These are phyloP conservation scores for Brachyhypopomus gauderio DNA, from an alignment of 2,113 vertebrate species.

Conservation along the genomic window DNA sequence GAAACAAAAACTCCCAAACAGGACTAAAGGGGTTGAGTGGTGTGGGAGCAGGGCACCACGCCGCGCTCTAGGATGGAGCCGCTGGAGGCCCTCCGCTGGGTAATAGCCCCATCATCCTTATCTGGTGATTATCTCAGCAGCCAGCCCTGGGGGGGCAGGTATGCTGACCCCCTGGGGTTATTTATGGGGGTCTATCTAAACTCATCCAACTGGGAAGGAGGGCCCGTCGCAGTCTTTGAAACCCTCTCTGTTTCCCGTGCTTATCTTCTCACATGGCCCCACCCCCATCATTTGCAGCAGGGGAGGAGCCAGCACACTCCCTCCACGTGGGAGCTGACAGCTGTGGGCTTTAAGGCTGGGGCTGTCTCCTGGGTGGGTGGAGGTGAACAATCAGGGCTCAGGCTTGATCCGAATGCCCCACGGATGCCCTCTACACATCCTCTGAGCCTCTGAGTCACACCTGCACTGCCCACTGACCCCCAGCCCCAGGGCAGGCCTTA, in stretches of 20 bases:
- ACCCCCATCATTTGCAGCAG: background rate
- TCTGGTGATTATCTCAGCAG: conserved; percentile 43
- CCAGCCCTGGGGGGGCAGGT: conserved; percentile 33
- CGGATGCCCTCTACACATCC: conserved; percentile 30
- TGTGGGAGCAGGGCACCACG: background rate
- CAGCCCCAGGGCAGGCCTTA: conserved; percentile 3
- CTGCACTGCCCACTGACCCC: background rate
- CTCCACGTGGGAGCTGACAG: background rate
- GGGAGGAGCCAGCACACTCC: conserved; percentile 11
- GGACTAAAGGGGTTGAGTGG: background rate
- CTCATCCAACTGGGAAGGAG: conserved; percentile 37
- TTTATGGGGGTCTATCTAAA: conserved; percentile 54
- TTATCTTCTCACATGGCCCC: background rate
- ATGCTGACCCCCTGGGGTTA: conserved; percentile 44
- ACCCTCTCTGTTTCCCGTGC: conserved; percentile 36
- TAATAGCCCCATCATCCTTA: conserved; percentile 47
- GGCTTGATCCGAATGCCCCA: conserved; percentile 18
- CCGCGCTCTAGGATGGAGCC: too few species aligned
- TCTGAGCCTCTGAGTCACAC: conserved; percentile 33
- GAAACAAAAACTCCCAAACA: background rate
- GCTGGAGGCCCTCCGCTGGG: background rate
- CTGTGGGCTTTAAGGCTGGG: background rate
- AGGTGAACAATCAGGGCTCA: background rate
- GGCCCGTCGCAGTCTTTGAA: conserved; percentile 50
- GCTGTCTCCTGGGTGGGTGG: background rate